Evolutionary conservation across 1,140 invertebrate genomes (phyloP).

Genomic region (Drosophila obscura): DNA sequence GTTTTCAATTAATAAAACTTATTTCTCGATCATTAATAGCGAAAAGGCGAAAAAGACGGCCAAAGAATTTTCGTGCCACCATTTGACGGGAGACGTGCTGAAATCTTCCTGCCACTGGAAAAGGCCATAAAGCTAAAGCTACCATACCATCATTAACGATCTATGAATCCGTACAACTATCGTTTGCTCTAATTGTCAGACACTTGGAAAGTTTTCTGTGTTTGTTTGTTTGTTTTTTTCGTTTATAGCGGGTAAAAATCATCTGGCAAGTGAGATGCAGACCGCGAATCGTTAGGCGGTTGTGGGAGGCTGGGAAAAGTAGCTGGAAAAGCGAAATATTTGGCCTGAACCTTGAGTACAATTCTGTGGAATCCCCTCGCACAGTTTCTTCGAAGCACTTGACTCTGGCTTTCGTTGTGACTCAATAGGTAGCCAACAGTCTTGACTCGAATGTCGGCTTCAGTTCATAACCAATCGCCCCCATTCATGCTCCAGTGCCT

Average conservation of each 20-base stretch:
- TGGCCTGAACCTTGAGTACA: too few relatives aligned
- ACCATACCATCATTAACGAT: constrained; percentile 38
- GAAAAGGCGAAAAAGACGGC: constrained; percentile 31
- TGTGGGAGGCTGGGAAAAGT: constrained; percentile 42
- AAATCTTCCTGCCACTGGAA: constrained; percentile 51
- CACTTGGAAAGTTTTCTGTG: constrained; percentile 62
- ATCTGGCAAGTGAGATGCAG: constrained; percentile 18
- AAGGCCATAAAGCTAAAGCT: constrained; percentile 47
- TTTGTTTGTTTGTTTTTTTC: constrained; percentile 4
- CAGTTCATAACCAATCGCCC: constrained; percentile 52
- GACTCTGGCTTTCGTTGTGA: constrained; percentile 30
- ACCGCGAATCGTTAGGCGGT: constrained; percentile 18
- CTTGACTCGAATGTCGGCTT: constrained; percentile 22
- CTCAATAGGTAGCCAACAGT: constrained; percentile 40
- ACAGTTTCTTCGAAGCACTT: constrained; percentile 36
- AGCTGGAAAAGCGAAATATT: neutral
- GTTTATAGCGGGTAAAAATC: constrained; percentile 48
- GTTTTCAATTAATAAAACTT: constrained; percentile 52
- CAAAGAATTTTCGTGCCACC: constrained; percentile 27
- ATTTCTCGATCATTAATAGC: constrained; percentile 51
- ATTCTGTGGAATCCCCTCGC: neutral
- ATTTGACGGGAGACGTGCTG: constrained; percentile 40
- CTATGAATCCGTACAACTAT: constrained; percentile 18
- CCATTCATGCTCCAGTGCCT: constrained; percentile 39
- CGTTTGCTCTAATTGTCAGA: constrained; percentile 63